A percentile compares a stretch with the other conserved stretches of the same genome.
These are phyloP conservation scores for Emydocephalus ijimae DNA, from an alignment of 2,113 vertebrate species.

Conservation along the genomic window DNA sequence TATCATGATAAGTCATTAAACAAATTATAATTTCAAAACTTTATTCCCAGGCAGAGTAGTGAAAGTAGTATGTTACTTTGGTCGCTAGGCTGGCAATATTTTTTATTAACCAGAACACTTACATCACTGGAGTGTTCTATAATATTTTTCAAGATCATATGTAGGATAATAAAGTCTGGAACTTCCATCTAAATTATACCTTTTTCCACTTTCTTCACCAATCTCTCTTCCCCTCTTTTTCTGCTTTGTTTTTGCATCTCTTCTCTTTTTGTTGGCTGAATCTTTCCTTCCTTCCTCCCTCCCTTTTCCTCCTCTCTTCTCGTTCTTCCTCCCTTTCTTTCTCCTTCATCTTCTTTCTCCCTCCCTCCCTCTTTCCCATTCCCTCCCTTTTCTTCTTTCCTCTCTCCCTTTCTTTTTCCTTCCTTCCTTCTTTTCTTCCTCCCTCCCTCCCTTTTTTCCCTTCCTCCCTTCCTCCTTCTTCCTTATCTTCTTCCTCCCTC, in stretches of 20 bases:
- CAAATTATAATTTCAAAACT: not conserved
- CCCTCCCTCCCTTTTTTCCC: not conserved
- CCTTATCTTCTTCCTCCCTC: too few relatives aligned
- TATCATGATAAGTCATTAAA: not conserved
- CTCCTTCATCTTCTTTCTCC: rapidly evolving
- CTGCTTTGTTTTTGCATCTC: not conserved
- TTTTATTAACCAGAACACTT: not conserved
- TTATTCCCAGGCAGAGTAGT: not conserved
- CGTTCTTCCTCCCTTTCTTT: rapidly evolving
- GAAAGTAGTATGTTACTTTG: not conserved
- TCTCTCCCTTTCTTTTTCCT: too few relatives aligned
- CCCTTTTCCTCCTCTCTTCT: rapidly evolving
- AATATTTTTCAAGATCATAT: not conserved
- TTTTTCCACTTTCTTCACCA: not conserved
- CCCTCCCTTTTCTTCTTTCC: not conserved
- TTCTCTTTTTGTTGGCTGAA: not conserved
- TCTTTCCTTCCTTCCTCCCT: not conserved
- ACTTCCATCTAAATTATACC: not conserved
- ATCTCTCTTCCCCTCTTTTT: not conserved
- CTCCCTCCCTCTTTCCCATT: rapidly evolving
- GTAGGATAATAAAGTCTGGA: not conserved
- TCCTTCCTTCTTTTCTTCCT: too few relatives aligned
- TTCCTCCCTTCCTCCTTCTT: not conserved
- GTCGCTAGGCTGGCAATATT: not conserved
- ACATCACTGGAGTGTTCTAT: not conserved